Base-by-base conservation (phyloP, 1,140 invertebrate species). In the Myzus persicae region DNA sequence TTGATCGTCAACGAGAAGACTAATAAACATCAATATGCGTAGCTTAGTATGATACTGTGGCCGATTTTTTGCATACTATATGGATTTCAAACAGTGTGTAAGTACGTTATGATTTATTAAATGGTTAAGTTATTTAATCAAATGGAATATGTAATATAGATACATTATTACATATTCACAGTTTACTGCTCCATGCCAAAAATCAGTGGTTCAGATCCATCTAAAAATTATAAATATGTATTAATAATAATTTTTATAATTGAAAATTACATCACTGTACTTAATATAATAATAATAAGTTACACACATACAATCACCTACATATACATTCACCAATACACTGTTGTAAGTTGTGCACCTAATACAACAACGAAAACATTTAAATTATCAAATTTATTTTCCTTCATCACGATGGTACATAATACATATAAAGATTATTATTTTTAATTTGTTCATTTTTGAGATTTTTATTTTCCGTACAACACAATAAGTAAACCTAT, bases 81-180 rank as follows among this genome's bases (percentile, higher is more conserved):
- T 93, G 91, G 91, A 93, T 93, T 93, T 85, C 91, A 93, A 48
- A 84, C 76, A 40, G 81, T 38, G 46, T 93, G 91, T 93, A 40
- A 93, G 91, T 93, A 93, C 38, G 7, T 90, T 1, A 54, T 93
- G 22, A 93, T 94, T 94, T 94, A 48, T n/a, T 46, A 46, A 76
- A 36, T 76, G 31, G 59, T 76, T 76, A n/a, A 76, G 14, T 76
- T n/a, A 36, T 84, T 18, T 85, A 85, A 14, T 44, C 31, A 85
- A n/a, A 44, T 85, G 6, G 1, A 44, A 11, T 84, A 42, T 40
- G 26, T 31, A 42, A 42, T 31, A 85, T 85, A 2, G 11, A 1
- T 67, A 31, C 14, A 67, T n/a, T 11, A 67, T 59, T 26, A 31
- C 11, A 59, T 31, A 31, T 76, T 76, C n/a, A n/a, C n/a, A 3